phyloP scores from a whole-genome alignment of 2,797 vertebrate genomes.

The Natrix natrix region DNA sequence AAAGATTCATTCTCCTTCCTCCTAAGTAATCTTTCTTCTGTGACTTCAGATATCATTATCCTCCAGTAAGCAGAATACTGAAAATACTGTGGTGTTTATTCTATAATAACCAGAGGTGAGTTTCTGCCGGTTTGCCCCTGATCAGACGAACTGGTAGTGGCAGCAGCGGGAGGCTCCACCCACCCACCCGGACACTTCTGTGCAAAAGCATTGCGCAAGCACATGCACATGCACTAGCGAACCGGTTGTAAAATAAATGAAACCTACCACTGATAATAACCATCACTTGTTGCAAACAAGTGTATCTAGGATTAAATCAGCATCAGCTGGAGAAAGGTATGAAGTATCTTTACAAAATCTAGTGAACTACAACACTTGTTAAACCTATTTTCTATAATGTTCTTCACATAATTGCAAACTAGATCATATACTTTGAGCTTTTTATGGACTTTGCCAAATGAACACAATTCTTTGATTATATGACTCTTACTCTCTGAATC shows the following conservation, averaged over 20 bases:
- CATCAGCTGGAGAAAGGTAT: neutral
- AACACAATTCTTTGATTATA: neutral
- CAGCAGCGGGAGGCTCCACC: no score
- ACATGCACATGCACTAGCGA: no score
- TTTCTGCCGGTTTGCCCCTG: no score
- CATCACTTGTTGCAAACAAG: neutral
- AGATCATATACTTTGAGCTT: neutral
- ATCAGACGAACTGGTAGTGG: no score
- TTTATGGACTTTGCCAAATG: neutral
- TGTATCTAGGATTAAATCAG: neutral
- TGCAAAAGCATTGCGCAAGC: no score
- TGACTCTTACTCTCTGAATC: neutral
- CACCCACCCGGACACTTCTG: no score
- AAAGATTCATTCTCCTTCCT: neutral
- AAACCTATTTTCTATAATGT: neutral
- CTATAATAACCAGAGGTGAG: neutral
- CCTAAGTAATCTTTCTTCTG: neutral
- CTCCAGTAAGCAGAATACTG: neutral
- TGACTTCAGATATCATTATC: neutral
- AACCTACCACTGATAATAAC: neutral
- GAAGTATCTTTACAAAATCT: neutral
- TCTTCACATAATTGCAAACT: neutral
- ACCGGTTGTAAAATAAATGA: no score
- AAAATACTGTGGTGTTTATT: neutral
- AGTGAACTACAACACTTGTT: neutral